These are phyloP conservation scores for Melanocharis versteri DNA, from an alignment of 2,113 vertebrate species.

Conservation along the genomic window DNA sequence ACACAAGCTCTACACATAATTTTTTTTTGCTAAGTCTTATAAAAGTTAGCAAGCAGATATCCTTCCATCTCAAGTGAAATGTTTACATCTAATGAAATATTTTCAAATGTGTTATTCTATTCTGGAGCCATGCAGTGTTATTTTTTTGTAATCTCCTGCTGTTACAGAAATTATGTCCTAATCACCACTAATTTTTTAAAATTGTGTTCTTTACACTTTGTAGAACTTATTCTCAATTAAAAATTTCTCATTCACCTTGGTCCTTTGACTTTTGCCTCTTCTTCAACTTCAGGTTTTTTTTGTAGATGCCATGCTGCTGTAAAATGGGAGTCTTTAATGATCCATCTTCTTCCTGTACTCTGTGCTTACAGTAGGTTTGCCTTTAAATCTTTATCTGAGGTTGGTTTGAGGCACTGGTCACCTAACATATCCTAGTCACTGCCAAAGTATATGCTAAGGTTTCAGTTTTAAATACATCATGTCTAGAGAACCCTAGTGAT, in stretches of 20 bases:
- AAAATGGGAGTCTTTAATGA: background rate
- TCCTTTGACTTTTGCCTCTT: slow-evolving; percentile 15
- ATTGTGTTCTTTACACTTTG: background rate
- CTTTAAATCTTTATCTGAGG: background rate
- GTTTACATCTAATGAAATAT: background rate
- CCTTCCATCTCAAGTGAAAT: background rate
- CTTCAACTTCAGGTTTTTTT: background rate
- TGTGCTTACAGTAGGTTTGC: background rate
- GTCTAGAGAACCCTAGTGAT: background rate
- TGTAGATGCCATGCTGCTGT: background rate
- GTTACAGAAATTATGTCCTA: background rate
- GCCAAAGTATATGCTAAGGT: background rate
- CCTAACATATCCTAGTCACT: background rate
- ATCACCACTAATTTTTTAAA: background rate
- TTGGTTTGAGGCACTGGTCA: background rate
- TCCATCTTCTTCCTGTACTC: background rate
- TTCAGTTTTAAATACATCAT: background rate
- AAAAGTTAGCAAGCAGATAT: background rate
- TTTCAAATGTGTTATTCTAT: background rate
- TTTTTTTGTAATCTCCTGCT: background rate
- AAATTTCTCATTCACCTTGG: background rate
- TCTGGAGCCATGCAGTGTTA: background rate
- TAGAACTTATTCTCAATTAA: background rate
- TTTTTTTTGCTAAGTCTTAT: background rate
- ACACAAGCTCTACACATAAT: background rate